Base-by-base conservation (phyloP, 2,888 invertebrate genomes). In the Linnaemya vulpina region DNA sequence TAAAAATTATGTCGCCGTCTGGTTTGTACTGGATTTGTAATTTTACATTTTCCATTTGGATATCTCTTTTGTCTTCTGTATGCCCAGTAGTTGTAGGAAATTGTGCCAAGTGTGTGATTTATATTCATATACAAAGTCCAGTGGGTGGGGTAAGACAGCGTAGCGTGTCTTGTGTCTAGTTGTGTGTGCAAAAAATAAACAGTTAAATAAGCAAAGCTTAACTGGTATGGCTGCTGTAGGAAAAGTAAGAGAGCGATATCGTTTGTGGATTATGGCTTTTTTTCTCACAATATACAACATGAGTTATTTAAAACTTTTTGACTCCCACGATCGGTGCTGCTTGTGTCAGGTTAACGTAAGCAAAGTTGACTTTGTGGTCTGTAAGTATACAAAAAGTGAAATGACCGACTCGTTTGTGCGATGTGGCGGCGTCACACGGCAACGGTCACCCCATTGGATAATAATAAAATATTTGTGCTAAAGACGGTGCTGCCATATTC, bases 1-100 rank as follows among this genome's bases (percentile, higher is more conserved):
- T n/a, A 46, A 46, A 46, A 46, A 46, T 46, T 46, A 15, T 46
- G 46, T 46, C 51, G 20, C 51, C 20, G 20, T 17, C 20, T 51
- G 20, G 51, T 51, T 17, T 4, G n/a, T 15, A 20, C 51, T 10
- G 51, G 20, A 9, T 20, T 51, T 51, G 20, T 51, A 20, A 17
- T 20, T 51, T 51, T 8, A 9, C 10, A 17, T 51, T 20, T 51
- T 51, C 51, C 17, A 51, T 51, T 51, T 17, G 15, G 8, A 5
- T 51, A 51, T 20, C 9, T 1, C 17, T 20, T 51, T 15, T 51
- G 9, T 3, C 20, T 51, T 51, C 20, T 51, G 51, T 51, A 3
- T 51, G 51, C 51, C 51, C 20, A 51, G 51, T 51, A 51, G 20
- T 51, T 51, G 51, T 10, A 51, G 20, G 17, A 51, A 51, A 51